Evolutionary conservation across 2,797 vertebrate species (phyloP).

Genomic region (Cygnus olor): DNA sequence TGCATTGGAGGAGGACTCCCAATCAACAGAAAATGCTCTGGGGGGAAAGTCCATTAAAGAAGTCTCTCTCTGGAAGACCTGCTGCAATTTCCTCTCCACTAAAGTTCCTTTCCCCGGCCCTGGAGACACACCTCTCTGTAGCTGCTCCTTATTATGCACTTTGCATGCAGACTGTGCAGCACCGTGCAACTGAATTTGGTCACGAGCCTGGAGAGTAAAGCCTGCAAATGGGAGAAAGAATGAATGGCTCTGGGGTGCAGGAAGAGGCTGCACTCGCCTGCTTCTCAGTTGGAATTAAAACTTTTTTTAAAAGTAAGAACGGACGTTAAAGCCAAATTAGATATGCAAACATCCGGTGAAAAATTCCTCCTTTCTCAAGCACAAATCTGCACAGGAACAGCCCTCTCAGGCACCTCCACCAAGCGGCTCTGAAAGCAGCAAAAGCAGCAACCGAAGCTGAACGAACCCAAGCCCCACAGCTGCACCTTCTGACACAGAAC

Average conservation of each 20-base stretch:
- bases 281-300: neutral
- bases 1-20: neutral
- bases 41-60: neutral
- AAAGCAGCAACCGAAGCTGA: neutral
- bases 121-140: neutral
- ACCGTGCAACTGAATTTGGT: neutral
- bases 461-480: neutral
- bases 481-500: neutral
- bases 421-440: neutral
- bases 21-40: fast-evolving
- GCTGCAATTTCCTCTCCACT: neutral
- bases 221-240: neutral
- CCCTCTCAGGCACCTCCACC: fast-evolving
- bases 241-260: fast-evolving
- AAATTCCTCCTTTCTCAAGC: neutral
- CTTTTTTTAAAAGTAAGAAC: neutral
- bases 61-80: neutral
- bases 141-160: neutral
- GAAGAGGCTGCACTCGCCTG: neutral
- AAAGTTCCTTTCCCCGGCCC: neutral
- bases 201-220: neutral
- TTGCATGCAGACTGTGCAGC: neutral
- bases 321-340: neutral
- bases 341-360: neutral
- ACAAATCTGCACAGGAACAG: neutral